phyloP scores from a whole-genome alignment of 2,797 vertebrate species.

The Rhodeus uyekii region DNA sequence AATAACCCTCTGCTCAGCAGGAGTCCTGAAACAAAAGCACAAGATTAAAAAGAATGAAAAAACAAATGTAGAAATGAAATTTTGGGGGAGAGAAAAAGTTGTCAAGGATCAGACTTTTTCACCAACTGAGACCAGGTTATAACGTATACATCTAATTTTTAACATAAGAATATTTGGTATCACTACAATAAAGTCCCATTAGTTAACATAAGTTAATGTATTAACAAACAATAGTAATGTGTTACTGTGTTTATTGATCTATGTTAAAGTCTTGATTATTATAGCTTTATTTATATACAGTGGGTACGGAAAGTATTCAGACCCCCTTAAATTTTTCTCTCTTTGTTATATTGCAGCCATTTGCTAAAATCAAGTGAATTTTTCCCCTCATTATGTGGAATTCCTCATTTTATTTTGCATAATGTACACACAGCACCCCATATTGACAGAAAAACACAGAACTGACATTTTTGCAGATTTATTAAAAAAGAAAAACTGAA shows the following conservation, averaged over 20 bases:
- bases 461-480: too few species aligned
- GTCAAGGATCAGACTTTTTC: neutral
- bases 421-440: too few species aligned
- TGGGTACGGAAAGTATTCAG: too few species aligned
- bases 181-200: neutral
- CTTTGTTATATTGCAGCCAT: too few species aligned
- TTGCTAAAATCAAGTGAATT: too few species aligned
- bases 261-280: too few species aligned
- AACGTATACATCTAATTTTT: neutral
- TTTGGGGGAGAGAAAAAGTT: neutral
- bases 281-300: too few species aligned
- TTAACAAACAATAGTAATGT: neutral
- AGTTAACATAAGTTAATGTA: neutral
- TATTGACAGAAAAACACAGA: too few species aligned
- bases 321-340: too few species aligned
- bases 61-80: conserved; percentile 33
- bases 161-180: neutral
- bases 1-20: conserved; percentile 74
- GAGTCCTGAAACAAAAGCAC: conserved; percentile 68
- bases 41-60: conserved; percentile 55
- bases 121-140: neutral
- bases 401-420: too few species aligned
- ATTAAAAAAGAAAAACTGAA: too few species aligned
- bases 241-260: neutral
- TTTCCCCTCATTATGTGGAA: too few species aligned